Evolutionary conservation across 2,888 invertebrate genomes (phyloP).

Genomic region (Macrosiphum euphorbiae): DNA sequence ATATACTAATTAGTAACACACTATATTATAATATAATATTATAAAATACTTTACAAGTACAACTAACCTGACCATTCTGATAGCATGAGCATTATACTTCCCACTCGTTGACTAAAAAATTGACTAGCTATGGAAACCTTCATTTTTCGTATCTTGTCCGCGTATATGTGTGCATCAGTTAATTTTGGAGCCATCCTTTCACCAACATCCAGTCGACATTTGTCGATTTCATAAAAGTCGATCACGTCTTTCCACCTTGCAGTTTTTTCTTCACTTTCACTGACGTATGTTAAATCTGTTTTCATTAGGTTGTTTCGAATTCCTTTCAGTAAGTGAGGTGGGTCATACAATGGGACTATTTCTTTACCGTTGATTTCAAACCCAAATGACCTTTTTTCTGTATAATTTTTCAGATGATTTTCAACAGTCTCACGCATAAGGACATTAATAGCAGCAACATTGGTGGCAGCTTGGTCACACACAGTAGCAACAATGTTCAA

Average conservation of each 20-base stretch:
- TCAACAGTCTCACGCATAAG: slow-evolving; percentile 23
- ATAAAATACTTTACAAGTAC: too few species aligned
- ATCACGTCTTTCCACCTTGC: slow-evolving; percentile 37
- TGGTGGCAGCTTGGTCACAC: slow-evolving; percentile 46
- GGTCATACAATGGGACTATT: slow-evolving; percentile 47
- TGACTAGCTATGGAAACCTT: slow-evolving; percentile 47
- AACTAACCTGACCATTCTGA: neutral
- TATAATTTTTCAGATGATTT: neutral
- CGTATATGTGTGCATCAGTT: slow-evolving; percentile 32
- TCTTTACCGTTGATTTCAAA: slow-evolving; percentile 29
- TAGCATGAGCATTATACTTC: slow-evolving; percentile 18
- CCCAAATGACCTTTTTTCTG: slow-evolving; percentile 14
- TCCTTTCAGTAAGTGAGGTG: slow-evolving; percentile 44
- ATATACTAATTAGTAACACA: too few species aligned
- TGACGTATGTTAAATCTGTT: neutral
- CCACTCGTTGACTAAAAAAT: slow-evolving; percentile 32
- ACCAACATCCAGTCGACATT: slow-evolving; percentile 2
- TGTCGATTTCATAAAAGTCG: slow-evolving; percentile 25
- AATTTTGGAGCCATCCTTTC: slow-evolving; percentile 28
- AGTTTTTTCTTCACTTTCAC: neutral
- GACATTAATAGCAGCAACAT: slow-evolving; percentile 63
- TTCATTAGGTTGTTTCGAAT: slow-evolving; percentile 42
- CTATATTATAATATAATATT: too few species aligned
- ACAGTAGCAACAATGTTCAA: slow-evolving; percentile 31
- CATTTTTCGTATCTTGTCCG: slow-evolving; percentile 40